Percentiles rank a stretch among this genome's conserved stretches.
Evolutionary conservation across 2,888 invertebrate species (phyloP).

Genomic region (Mylabris sibirica): DNA sequence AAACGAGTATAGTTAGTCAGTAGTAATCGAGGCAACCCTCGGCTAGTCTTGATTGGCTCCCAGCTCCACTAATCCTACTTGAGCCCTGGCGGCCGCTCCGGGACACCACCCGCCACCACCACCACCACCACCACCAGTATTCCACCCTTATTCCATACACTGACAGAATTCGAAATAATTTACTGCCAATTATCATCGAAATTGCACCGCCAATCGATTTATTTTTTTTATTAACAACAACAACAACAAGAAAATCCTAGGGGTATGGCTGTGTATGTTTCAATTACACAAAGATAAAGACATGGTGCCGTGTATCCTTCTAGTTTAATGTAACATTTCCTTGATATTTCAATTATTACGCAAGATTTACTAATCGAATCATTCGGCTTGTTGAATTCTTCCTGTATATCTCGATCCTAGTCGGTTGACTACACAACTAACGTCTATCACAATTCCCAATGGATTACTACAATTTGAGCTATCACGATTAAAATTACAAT

Average conservation of each 20-base stretch:
- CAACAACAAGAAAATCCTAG: slow-evolving; percentile 16
- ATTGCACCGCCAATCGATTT: slow-evolving; percentile 14
- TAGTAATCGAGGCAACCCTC: slow-evolving; percentile 40
- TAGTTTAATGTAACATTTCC: slow-evolving; percentile 36
- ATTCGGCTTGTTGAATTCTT: slow-evolving; percentile 52
- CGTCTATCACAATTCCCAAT: slow-evolving; percentile 32
- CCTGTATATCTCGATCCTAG: background rate
- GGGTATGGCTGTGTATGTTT: no score
- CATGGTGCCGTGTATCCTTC: no score
- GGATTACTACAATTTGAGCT: slow-evolving; percentile 49
- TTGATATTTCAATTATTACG: slow-evolving; percentile 60
- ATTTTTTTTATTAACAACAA: no score
- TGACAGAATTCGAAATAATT: slow-evolving; percentile 52
- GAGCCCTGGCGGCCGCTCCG: slow-evolving; percentile 72
- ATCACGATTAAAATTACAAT: slow-evolving; percentile 49
- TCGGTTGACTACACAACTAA: no score
- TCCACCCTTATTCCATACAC: slow-evolving; percentile 48
- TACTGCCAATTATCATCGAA: slow-evolving; percentile 53
- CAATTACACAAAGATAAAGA: no score
- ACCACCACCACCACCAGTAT: slow-evolving; percentile 35
- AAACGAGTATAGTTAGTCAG: background rate
- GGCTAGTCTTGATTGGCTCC: slow-evolving; percentile 70
- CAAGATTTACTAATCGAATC: slow-evolving; percentile 60
- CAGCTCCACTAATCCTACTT: slow-evolving; percentile 75
- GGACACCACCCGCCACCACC: slow-evolving; percentile 60